These are phyloP conservation scores for Platyscapa corneri DNA, from an alignment of 1,140 invertebrate species.

Conservation along the genomic window DNA sequence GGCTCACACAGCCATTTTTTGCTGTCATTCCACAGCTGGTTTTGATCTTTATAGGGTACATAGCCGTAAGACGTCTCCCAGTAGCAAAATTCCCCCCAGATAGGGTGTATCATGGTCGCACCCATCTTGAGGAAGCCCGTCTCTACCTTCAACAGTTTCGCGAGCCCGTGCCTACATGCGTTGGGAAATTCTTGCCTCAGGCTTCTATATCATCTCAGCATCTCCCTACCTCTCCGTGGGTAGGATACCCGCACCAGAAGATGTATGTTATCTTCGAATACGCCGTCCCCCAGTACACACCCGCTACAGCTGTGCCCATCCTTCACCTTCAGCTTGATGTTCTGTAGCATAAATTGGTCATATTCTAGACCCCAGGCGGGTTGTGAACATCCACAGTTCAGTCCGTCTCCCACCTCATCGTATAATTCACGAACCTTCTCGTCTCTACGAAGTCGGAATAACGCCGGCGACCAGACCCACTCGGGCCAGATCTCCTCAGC, in stretches of 20 bases:
- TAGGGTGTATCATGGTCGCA: not conserved
- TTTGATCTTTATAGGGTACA: not conserved
- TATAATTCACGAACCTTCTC: too few species aligned
- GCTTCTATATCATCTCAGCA: not conserved
- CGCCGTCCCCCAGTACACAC: not conserved
- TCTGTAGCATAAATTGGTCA: too few species aligned
- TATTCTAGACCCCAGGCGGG: too few species aligned
- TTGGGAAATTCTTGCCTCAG: not conserved
- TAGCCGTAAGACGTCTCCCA: not conserved
- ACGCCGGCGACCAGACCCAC: too few species aligned
- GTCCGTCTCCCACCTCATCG: too few species aligned
- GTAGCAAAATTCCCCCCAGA: not conserved
- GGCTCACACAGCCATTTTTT: not conserved
- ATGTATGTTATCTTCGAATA: not conserved
- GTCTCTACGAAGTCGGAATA: too few species aligned
- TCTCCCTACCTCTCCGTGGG: not conserved
- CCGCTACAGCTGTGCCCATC: not conserved
- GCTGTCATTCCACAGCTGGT: not conserved
- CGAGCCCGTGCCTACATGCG: not conserved
- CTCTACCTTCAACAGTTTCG: not conserved
- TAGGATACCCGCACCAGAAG: too few species aligned
- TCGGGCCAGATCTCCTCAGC: too few species aligned
- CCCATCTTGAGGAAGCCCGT: not conserved
- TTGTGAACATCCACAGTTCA: too few species aligned
- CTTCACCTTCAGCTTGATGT: too few species aligned